Evolutionary conservation across 2,113 vertebrate species (phyloP).

Genomic region (Gyps fulvus): DNA sequence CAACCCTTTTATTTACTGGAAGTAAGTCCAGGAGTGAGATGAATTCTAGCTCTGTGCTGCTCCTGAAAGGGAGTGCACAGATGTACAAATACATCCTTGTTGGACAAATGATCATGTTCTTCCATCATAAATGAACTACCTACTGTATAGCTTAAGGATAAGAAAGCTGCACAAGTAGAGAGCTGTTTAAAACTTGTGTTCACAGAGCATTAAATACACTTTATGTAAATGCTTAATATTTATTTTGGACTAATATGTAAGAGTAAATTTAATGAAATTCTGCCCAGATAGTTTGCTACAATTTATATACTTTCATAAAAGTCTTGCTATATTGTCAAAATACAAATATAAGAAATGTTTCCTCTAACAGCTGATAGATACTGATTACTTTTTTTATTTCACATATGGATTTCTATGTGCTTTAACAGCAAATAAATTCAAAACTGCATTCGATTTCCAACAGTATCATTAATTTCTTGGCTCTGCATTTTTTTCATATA

Average conservation of each 20-base stretch:
- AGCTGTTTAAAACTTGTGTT: conserved; percentile 65
- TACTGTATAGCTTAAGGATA: conserved; percentile 74
- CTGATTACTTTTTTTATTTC: not conserved
- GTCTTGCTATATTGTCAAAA: conserved; percentile 37
- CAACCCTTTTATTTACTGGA: conserved; percentile 85
- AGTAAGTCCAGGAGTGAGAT: conserved; percentile 75
- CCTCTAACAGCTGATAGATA: not conserved
- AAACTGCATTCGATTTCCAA: not conserved
- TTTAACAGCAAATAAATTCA: conserved; percentile 29
- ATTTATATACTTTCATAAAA: conserved; percentile 21
- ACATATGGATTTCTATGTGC: not conserved
- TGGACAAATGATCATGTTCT: conserved; percentile 79
- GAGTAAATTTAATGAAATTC: conserved; percentile 49
- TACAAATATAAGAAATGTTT: conserved; percentile 32
- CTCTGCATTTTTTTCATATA: not conserved
- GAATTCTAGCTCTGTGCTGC: conserved; percentile 90
- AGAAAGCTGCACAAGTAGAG: conserved; percentile 68
- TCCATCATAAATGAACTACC: conserved; percentile 78
- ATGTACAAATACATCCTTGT: conserved; percentile 87
- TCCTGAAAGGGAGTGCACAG: conserved; percentile 75
- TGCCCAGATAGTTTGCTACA: not conserved
- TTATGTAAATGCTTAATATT: conserved; percentile 71
- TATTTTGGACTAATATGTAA: conserved; percentile 62
- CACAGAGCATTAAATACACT: conserved; percentile 59
- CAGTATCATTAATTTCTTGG: not conserved